A percentile compares a stretch with the other conserved stretches of the same genome.
Conservation (phyloP, 2,888 invertebrate genomes). For the Amblyjoppa fuscipennis region DNA sequence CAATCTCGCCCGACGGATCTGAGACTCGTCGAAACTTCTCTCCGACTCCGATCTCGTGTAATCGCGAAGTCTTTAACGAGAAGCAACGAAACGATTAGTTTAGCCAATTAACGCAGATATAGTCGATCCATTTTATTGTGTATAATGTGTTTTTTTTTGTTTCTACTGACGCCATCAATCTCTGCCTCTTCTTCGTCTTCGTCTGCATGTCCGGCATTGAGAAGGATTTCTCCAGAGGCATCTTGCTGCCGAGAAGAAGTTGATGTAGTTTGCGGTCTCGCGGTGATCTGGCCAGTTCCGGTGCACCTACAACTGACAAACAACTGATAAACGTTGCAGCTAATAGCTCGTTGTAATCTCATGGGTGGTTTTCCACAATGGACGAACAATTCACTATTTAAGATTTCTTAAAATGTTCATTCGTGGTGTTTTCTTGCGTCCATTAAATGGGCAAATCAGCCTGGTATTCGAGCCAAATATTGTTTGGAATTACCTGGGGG, state of each 20-base stretch:
- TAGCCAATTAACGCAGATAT: background rate
- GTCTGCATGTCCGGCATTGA: slow-evolving; percentile 95
- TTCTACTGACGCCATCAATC: slow-evolving; percentile 89
- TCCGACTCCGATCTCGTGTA: slow-evolving; percentile 93
- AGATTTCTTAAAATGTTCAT: no score
- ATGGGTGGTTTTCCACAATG: no score
- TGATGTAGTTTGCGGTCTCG: slow-evolving; percentile 86
- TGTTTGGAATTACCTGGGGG: slow-evolving; percentile 67
- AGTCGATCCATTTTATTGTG: slow-evolving; percentile 15
- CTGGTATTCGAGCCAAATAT: background rate
- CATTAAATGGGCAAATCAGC: background rate
- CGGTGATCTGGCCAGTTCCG: slow-evolving; percentile 78
- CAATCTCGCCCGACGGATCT: slow-evolving; percentile 88
- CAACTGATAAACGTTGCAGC: slow-evolving; percentile 33
- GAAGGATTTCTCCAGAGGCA: slow-evolving; percentile 91
- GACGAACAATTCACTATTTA: no score
- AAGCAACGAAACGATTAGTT: slow-evolving; percentile 14
- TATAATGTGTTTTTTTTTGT: slow-evolving; percentile 10
- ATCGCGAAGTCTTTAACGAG: slow-evolving; percentile 87
- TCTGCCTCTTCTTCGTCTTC: slow-evolving; percentile 90
- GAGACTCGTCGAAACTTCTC: slow-evolving; percentile 90
- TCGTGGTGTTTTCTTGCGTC: no score
- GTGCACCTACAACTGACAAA: slow-evolving; percentile 47
- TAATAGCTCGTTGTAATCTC: background rate
- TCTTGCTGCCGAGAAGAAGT: slow-evolving; percentile 86